These are phyloP conservation scores for Chauna torquata DNA, from an alignment of 2,113 vertebrate genomes.

Conservation along the genomic window DNA sequence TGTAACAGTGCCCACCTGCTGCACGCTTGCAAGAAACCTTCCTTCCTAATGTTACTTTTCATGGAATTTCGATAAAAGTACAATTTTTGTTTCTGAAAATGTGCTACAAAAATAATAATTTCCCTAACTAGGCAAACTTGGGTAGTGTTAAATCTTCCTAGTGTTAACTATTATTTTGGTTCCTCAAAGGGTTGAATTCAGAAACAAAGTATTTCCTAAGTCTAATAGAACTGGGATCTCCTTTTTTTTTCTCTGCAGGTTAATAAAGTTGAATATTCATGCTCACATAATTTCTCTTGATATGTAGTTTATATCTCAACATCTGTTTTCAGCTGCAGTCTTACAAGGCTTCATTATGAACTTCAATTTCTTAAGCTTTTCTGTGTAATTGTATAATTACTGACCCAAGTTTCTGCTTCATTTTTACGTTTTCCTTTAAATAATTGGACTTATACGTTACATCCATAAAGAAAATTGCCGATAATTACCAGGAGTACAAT, in stretches of 20 bases:
- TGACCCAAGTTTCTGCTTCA: background rate
- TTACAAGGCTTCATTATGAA: background rate
- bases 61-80: background rate
- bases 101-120: background rate
- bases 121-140: background rate
- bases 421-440: slow-evolving; percentile 32
- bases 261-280: background rate
- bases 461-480: slow-evolving; percentile 41
- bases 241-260: background rate
- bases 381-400: background rate
- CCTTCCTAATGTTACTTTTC: background rate
- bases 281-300: background rate
- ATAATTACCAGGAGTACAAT: slow-evolving; percentile 33
- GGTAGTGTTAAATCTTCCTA: background rate
- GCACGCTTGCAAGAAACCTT: background rate
- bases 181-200: background rate
- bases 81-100: background rate
- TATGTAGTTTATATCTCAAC: background rate
- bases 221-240: background rate
- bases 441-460: slow-evolving; percentile 6
- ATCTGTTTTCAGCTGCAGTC: background rate
- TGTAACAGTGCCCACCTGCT: fast-evolving
- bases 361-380: background rate
- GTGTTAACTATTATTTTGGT: background rate
- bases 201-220: background rate